Evolutionary conservation across 2,888 invertebrate species (phyloP).

Genomic region (Arctia plantaginis): DNA sequence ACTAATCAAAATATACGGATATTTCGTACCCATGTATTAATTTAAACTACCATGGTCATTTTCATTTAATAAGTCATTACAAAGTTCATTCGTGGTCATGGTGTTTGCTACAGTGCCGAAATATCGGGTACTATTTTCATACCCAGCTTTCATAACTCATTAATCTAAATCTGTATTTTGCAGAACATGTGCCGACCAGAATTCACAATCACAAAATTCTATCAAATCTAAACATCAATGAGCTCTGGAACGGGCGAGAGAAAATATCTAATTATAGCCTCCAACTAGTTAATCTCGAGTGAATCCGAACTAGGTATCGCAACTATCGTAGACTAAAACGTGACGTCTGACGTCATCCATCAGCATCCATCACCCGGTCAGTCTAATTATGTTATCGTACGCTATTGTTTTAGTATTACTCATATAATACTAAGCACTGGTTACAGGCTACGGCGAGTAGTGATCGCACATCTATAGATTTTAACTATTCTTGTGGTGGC

Average conservation of each 20-base stretch:
- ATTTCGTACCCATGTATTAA: too few relatives aligned
- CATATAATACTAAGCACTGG: not conserved
- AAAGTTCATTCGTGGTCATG: not conserved
- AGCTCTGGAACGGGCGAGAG: conserved; percentile 15
- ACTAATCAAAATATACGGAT: too few relatives aligned
- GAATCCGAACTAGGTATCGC: conserved; percentile 21
- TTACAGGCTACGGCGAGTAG: not conserved
- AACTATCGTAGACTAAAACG: conserved; percentile 16
- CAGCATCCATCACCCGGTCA: conserved; percentile 23
- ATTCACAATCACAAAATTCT: not conserved
- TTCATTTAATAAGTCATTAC: not conserved
- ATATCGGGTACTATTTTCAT: not conserved
- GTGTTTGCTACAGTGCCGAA: not conserved
- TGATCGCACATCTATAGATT: not conserved
- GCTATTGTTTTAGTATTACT: conserved; percentile 3
- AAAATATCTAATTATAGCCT: conserved; percentile 19
- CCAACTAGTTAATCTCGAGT: conserved; percentile 24
- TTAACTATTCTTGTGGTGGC: not conserved
- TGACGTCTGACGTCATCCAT: conserved; percentile 26
- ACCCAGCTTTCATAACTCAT: not conserved
- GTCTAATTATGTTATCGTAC: conserved; percentile 15
- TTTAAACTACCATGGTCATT: not conserved
- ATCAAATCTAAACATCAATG: conserved; percentile 10
- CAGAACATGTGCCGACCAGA: not conserved
- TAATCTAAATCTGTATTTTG: not conserved